A percentile compares a stretch with the other conserved stretches of the same genome.
These are phyloP conservation scores for Drosophila leontia DNA, from an alignment of 1,140 invertebrate genomes.

Conservation along the genomic window DNA sequence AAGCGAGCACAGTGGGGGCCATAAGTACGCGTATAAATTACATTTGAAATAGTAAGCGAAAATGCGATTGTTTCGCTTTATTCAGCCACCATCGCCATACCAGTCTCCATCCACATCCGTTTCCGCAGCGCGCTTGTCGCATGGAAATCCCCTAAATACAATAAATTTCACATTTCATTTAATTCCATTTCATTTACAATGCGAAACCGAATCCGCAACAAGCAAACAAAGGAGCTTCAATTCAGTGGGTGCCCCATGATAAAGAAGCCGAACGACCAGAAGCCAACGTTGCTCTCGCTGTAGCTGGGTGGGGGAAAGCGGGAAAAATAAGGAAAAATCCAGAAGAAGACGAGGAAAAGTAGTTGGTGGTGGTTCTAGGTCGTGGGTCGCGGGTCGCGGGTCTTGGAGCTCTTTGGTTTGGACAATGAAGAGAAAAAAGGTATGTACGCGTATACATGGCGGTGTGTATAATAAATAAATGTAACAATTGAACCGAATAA, in stretches of 20 bases:
- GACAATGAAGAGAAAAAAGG: slow-evolving; percentile 52
- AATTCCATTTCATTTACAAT: slow-evolving; percentile 83
- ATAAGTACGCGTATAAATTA: slow-evolving; percentile 64
- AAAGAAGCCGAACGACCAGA: slow-evolving; percentile 34
- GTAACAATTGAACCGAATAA: slow-evolving; percentile 75
- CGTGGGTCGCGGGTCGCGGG: slow-evolving; percentile 9
- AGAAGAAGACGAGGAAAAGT: slow-evolving; percentile 9
- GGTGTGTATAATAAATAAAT: slow-evolving; percentile 69
- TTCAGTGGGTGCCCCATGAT: slow-evolving; percentile 57
- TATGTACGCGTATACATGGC: slow-evolving; percentile 13
- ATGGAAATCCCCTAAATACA: slow-evolving; percentile 81
- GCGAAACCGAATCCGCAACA: slow-evolving; percentile 63
- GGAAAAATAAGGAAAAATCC: slow-evolving; percentile 33
- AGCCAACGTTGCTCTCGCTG: background rate
- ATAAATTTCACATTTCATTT: slow-evolving; percentile 82
- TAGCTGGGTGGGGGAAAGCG: background rate
- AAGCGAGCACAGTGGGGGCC: slow-evolving; percentile 39
- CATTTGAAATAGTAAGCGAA: slow-evolving; percentile 73
- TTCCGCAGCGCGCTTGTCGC: slow-evolving; percentile 44
- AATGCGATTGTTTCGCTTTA: slow-evolving; percentile 65
- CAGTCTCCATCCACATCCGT: slow-evolving; percentile 25
- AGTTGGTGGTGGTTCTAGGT: slow-evolving; percentile 10
- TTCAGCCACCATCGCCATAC: slow-evolving; percentile 2
- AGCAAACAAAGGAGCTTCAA: slow-evolving; percentile 60
- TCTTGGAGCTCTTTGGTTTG: background rate